Conservation (phyloP, 2,113 vertebrate genomes). For the Brachyhypopomus occidentalis region DNA sequence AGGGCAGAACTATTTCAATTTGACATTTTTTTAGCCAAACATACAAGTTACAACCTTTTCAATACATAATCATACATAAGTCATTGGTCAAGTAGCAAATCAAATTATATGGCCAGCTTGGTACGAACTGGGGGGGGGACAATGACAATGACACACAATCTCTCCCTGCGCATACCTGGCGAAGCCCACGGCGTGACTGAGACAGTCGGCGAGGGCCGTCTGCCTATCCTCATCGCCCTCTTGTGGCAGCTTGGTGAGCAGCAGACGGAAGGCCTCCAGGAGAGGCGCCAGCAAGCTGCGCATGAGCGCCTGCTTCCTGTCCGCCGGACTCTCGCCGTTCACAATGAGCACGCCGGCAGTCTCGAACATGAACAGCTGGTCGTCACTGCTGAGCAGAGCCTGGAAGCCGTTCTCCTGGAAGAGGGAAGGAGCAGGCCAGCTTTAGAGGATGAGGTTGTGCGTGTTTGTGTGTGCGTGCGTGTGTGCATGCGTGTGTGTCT, state of each 20-base stretch:
- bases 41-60: too few species aligned
- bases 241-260: conserved; percentile 86
- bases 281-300: conserved; percentile 89
- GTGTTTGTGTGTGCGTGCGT: background rate
- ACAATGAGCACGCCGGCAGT: conserved; percentile 93
- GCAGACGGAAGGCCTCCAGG: conserved; percentile 90
- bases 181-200: conserved; percentile 95
- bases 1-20: too few species aligned
- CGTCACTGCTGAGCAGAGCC: conserved; percentile 89
- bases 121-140: too few species aligned
- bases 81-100: too few species aligned
- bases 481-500: background rate
- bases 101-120: too few species aligned
- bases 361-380: conserved; percentile 98
- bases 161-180: conserved; percentile 79
- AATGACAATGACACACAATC: too few species aligned
- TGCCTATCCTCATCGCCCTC: conserved; percentile 89
- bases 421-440: background rate
- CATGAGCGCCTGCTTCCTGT: conserved; percentile 93
- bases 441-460: background rate
- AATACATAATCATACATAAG: too few species aligned
- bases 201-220: conserved; percentile 86
- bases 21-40: too few species aligned
- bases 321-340: conserved; percentile 87
- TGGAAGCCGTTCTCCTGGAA: conserved; percentile 91